phyloP scores from a whole-genome alignment of 2,113 vertebrate species.

The Nothobranchius furzeri region DNA sequence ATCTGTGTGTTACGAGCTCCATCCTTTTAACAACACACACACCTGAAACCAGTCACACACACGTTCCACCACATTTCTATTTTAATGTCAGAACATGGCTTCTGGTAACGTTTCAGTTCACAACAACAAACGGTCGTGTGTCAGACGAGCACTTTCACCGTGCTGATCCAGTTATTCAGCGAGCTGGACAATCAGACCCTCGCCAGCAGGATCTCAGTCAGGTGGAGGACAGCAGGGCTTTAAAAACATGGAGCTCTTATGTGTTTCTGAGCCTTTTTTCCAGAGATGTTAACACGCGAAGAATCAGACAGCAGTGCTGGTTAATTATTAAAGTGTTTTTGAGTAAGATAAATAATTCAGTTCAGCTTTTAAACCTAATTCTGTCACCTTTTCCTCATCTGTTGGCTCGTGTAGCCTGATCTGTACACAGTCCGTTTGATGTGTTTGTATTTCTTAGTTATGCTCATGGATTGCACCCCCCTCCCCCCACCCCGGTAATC shows the following conservation, averaged over 20 bases:
- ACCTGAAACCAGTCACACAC: constrained; percentile 2
- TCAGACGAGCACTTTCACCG: constrained; percentile 30
- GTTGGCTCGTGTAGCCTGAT: not conserved
- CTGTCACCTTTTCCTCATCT: constrained; percentile 53
- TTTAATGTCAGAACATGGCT: constrained; percentile 7
- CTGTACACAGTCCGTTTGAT: constrained; percentile 8
- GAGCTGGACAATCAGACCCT: constrained; percentile 63
- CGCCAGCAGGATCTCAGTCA: constrained; percentile 21
- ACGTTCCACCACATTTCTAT: not conserved
- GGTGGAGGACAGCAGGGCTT: constrained; percentile 6
- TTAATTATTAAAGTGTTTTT: constrained; percentile 71
- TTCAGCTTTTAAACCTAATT: constrained; percentile 53
- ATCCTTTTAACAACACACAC: constrained; percentile 9
- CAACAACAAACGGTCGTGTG: constrained; percentile 16
- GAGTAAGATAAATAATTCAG: constrained; percentile 72
- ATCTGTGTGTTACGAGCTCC: constrained; percentile 69
- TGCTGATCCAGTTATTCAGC: constrained; percentile 66
- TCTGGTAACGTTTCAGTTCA: constrained; percentile 20
- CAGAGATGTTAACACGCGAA: constrained; percentile 23
- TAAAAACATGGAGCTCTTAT: not conserved
- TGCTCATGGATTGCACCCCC: constrained; percentile 37
- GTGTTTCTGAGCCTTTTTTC: not conserved
- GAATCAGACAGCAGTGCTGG: constrained; percentile 30
- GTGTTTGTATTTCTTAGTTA: constrained; percentile 35
- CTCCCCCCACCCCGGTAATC: constrained; percentile 53